These are phyloP conservation scores for Melanotaenia pygmaea DNA, from an alignment of 2,797 vertebrate species.

Conservation along the genomic window DNA sequence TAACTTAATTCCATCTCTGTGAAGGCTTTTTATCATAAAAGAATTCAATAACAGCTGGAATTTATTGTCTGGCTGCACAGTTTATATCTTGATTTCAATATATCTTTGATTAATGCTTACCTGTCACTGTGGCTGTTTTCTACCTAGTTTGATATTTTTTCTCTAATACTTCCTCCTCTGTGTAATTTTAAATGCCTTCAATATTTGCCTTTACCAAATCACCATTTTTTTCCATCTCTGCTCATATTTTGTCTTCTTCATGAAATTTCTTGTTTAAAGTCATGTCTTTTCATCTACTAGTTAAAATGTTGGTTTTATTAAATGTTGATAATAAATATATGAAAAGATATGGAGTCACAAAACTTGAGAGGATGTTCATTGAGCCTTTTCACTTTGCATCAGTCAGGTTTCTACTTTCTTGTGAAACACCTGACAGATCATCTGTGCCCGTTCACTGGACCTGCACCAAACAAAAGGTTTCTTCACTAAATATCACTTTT, in stretches of 20 bases:
- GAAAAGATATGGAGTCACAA: no score
- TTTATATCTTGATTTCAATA: background rate
- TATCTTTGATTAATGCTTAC: background rate
- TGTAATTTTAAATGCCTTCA: no score
- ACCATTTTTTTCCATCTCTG: background rate
- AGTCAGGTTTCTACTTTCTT: no score
- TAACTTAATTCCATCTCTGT: constrained; percentile 2
- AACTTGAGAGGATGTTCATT: no score
- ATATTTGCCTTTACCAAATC: background rate
- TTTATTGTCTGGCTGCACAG: background rate
- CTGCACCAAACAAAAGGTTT: no score
- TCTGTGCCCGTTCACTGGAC: no score
- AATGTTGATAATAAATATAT: background rate
- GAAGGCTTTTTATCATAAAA: background rate
- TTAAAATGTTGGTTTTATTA: background rate
- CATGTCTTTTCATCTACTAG: background rate
- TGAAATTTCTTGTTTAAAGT: background rate
- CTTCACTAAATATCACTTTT: no score
- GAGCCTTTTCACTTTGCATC: no score
- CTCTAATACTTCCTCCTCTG: no score
- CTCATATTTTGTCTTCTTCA: background rate
- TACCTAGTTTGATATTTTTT: no score
- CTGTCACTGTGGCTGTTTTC: no score
- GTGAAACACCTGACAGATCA: no score
- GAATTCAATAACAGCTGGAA: background rate